These are phyloP conservation scores for Ceriagrion tenellum DNA, from an alignment of 2,888 invertebrate species.

Conservation along the genomic window DNA sequence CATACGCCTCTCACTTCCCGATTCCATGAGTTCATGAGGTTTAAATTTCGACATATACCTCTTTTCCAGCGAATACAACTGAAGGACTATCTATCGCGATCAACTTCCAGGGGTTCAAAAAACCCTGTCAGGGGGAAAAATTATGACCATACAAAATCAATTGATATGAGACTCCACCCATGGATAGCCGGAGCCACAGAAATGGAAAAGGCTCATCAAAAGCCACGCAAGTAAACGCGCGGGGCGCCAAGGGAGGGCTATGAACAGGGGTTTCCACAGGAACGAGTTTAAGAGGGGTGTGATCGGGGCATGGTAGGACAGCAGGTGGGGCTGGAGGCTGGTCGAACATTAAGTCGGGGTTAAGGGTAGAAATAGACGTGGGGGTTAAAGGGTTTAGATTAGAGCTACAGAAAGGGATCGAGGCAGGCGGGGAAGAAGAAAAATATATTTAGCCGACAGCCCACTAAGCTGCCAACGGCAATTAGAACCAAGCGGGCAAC, in stretches of 20 bases:
- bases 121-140: background rate
- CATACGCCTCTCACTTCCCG: conserved; percentile 1
- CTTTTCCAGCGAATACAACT: conserved; percentile 50
- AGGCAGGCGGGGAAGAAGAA: background rate
- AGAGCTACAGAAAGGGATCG: background rate
- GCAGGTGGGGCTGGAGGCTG: background rate
- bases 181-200: conserved; percentile 66
- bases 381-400: background rate
- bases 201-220: conserved; percentile 44
- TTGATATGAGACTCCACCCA: conserved; percentile 63
- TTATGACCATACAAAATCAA: conserved; percentile 25
- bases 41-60: conserved; percentile 63
- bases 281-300: background rate
- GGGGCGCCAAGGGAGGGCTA: background rate
- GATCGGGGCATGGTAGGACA: background rate
- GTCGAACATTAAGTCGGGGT: background rate
- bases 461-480: background rate
- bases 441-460: background rate
- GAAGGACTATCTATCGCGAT: conserved; percentile 35
- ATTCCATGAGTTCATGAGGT: background rate
- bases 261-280: background rate
- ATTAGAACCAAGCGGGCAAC: background rate
- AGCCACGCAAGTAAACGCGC: conserved; percentile 46
- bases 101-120: background rate
- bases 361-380: background rate